A percentile compares a stretch with the other conserved stretches of the same genome.
phyloP scores from a whole-genome alignment of 2,888 invertebrate genomes.

The Nebria brevicollis region DNA sequence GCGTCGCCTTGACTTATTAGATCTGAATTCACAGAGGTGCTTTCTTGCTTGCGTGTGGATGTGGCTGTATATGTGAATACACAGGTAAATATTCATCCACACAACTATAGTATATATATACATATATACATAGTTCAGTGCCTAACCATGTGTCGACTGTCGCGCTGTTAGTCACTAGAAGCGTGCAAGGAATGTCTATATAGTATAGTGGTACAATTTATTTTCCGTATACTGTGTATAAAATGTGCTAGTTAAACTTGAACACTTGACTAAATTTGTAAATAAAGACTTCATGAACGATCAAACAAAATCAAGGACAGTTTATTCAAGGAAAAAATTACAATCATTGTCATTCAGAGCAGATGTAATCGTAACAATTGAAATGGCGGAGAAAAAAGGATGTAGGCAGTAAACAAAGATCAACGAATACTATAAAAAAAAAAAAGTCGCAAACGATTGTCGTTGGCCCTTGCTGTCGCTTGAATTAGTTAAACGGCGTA shows the following conservation, averaged over 20 bases:
- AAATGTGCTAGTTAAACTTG: no score
- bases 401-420: conserved; percentile 8
- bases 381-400: not conserved
- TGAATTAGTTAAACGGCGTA: conserved; percentile 44
- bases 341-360: not conserved
- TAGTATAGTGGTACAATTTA: no score
- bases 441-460: not conserved
- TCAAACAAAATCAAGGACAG: not conserved
- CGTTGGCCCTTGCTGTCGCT: conserved; percentile 15
- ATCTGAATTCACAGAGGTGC: conserved; percentile 13
- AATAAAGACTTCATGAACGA: not conserved
- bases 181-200: no score
- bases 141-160: not conserved
- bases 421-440: conserved; percentile 5
- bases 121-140: not conserved
- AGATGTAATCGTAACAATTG: not conserved
- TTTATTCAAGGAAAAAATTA: not conserved
- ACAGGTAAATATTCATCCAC: not conserved
- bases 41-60: not conserved
- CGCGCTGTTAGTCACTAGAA: no score
- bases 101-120: not conserved
- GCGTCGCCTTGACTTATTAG: conserved; percentile 11
- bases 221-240: no score
- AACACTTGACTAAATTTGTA: no score
- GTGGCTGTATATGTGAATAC: not conserved